Evolutionary conservation across 1,140 invertebrate species (phyloP).

Genomic region (Microplitis mediator): DNA sequence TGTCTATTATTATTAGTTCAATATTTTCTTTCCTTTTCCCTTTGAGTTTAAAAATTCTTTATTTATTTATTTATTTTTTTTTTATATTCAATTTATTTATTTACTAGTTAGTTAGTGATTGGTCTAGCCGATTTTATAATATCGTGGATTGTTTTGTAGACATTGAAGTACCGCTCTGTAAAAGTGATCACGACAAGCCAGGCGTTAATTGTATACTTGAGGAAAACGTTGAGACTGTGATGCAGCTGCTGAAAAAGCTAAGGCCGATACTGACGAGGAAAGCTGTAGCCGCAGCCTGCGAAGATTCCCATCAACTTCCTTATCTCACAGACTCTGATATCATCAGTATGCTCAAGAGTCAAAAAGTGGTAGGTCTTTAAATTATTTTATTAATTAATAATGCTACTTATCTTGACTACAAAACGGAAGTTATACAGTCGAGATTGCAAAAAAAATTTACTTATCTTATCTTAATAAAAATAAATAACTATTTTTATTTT

Average conservation of each 20-base stretch:
- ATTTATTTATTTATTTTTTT: constrained; percentile 28
- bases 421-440: too few species aligned
- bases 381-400: too few species aligned
- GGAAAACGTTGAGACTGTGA: constrained; percentile 65
- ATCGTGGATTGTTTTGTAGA: constrained; percentile 47
- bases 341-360: constrained; percentile 45
- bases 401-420: too few species aligned
- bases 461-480: not conserved
- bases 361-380: constrained; percentile 46
- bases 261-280: constrained; percentile 65
- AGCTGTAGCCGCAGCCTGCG: constrained; percentile 67
- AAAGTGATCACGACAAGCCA: constrained; percentile 55
- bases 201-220: constrained; percentile 68
- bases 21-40: constrained; percentile 30
- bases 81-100: constrained; percentile 35
- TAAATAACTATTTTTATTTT: constrained; percentile 32
- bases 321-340: constrained; percentile 67
- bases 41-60: not conserved
- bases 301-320: constrained; percentile 57
- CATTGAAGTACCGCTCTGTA: constrained; percentile 67
- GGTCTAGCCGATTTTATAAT: not conserved
- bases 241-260: constrained; percentile 66
- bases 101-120: constrained; percentile 19
- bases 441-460: too few species aligned
- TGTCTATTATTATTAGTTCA: constrained; percentile 15